phyloP scores from a whole-genome alignment of 2,888 invertebrate genomes.

The Griposia aprilina region DNA sequence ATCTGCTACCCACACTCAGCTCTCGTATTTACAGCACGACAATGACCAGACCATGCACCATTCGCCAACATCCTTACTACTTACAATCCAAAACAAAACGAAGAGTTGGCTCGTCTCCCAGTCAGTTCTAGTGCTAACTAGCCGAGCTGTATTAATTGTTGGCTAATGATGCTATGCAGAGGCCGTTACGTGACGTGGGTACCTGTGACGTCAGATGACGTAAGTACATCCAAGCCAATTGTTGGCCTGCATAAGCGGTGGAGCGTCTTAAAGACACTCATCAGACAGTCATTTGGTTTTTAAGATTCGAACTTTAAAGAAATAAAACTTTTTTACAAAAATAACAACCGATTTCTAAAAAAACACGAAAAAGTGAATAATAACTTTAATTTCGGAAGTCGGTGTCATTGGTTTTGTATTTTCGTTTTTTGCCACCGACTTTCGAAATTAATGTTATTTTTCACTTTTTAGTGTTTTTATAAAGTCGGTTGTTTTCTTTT shows the following conservation, averaged over 20 bases:
- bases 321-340: too few relatives aligned
- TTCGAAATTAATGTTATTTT: too few relatives aligned
- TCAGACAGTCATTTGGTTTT: background rate
- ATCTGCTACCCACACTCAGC: background rate
- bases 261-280: background rate
- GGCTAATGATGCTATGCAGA: conserved; percentile 21
- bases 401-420: too few relatives aligned
- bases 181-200: conserved; percentile 3
- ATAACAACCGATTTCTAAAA: too few relatives aligned
- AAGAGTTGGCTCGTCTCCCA: conserved; percentile 44
- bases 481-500: too few relatives aligned
- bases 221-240: background rate
- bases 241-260: background rate
- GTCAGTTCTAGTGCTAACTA: conserved; percentile 37
- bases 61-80: conserved; percentile 32
- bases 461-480: too few relatives aligned
- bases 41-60: conserved; percentile 28
- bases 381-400: too few relatives aligned
- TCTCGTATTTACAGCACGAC: conserved; percentile 4
- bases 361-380: too few relatives aligned
- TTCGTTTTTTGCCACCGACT: too few relatives aligned
- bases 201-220: conserved; percentile 17
- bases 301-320: too few relatives aligned
- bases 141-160: conserved; percentile 44
- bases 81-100: conserved; percentile 17